Percentiles rank a stretch among this genome's conserved stretches.
Conservation (phyloP, 2,797 vertebrate species). For the Sitta carolinensis region DNA sequence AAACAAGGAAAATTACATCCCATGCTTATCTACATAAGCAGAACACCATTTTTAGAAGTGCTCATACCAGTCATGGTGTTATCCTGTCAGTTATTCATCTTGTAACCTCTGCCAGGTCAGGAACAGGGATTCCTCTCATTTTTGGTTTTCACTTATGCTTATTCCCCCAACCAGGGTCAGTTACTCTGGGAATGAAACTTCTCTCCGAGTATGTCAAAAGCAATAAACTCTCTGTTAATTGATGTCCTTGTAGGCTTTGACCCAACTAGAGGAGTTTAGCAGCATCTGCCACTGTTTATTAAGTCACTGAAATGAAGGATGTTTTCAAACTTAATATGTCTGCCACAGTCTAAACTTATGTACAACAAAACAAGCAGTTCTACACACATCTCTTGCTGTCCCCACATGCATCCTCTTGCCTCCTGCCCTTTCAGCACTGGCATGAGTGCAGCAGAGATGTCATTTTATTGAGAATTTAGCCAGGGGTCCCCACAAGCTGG, state of each 20-base stretch:
- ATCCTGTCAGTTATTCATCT: not conserved
- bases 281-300: conserved; percentile 66
- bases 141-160: conserved; percentile 26
- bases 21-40: not conserved
- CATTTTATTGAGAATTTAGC: not conserved
- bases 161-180: not conserved
- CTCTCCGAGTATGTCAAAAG: conserved; percentile 60
- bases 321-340: not conserved
- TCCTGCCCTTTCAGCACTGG: not conserved
- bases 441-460: not conserved
- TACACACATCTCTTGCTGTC: not conserved
- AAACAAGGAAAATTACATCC: not conserved
- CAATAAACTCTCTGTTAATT: conserved; percentile 54
- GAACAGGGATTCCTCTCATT: not conserved
- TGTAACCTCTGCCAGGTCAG: not conserved
- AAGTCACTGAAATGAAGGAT: conserved; percentile 29
- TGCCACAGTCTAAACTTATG: not conserved
- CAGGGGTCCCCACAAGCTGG: not conserved
- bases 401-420: not conserved
- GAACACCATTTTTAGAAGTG: not conserved
- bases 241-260: conserved; percentile 43
- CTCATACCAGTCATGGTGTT: not conserved
- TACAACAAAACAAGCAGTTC: not conserved
- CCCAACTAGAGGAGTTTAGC: conserved; percentile 28
- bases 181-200: conserved; percentile 35